Evolutionary conservation across 2,113 vertebrate species (phyloP).

Genomic region (Tretioscincus oriximinensis): DNA sequence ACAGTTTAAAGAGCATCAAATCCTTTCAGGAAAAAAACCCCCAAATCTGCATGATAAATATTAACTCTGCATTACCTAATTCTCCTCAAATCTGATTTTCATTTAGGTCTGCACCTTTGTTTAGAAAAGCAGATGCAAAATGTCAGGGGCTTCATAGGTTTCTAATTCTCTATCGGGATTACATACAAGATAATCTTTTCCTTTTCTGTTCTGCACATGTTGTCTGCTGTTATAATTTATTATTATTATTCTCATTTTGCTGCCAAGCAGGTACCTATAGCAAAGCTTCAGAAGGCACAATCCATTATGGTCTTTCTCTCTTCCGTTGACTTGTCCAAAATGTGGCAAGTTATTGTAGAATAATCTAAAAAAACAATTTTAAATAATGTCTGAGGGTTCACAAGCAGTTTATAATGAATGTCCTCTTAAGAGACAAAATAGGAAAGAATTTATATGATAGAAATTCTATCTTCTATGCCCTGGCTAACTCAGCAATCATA

Average conservation of each 20-base stretch:
- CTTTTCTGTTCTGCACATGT: neutral
- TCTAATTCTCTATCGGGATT: constrained; percentile 7
- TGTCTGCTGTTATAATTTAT: neutral
- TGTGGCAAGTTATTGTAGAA: neutral
- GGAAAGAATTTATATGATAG: too few species aligned
- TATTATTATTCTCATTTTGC: neutral
- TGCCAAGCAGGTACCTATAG: neutral
- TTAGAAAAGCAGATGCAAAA: constrained; percentile 14
- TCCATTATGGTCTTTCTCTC: neutral
- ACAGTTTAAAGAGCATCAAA: neutral
- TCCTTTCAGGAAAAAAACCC: neutral
- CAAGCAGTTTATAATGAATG: too few species aligned
- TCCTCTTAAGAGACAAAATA: too few species aligned
- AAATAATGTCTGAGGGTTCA: neutral
- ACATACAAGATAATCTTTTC: neutral
- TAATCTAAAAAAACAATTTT: neutral
- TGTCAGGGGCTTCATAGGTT: neutral
- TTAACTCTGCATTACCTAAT: neutral
- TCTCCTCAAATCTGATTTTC: constrained; percentile 12
- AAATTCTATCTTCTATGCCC: too few species aligned
- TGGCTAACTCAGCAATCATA: too few species aligned
- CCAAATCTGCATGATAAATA: neutral
- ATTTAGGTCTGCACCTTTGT: neutral
- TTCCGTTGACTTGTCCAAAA: neutral
- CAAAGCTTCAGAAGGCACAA: neutral